A percentile compares a stretch with the other conserved stretches of the same genome.
These are phyloP conservation scores for Zaprionus ghesquierei DNA, from an alignment of 1,140 invertebrate species.

Conservation along the genomic window DNA sequence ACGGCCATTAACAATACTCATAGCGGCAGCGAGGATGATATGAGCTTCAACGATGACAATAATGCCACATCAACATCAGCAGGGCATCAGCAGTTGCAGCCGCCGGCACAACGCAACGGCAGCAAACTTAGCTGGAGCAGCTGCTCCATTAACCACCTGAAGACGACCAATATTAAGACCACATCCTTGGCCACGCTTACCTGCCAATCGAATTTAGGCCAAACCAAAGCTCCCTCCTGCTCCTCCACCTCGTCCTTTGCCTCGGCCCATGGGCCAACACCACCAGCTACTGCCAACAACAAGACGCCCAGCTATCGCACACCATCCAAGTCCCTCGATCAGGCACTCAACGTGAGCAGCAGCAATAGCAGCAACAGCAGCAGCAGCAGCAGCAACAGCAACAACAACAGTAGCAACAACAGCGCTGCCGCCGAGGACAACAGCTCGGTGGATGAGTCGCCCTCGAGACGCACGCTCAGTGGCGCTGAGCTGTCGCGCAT, in stretches of 20 bases:
- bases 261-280: not conserved
- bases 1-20: slow-evolving; percentile 79
- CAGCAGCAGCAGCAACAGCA: no score
- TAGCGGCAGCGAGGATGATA: slow-evolving; percentile 69
- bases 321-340: slow-evolving; percentile 67
- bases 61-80: slow-evolving; percentile 50
- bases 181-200: slow-evolving; percentile 76
- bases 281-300: slow-evolving; percentile 37
- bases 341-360: slow-evolving; percentile 43
- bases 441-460: slow-evolving; percentile 74
- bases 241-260: not conserved
- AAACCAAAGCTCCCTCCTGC: slow-evolving; percentile 42
- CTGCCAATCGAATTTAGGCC: slow-evolving; percentile 79
- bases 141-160: slow-evolving; percentile 75
- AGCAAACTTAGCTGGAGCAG: slow-evolving; percentile 67
- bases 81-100: slow-evolving; percentile 39
- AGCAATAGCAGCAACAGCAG: slow-evolving; percentile 29
- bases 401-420: slow-evolving; percentile 35
- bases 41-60: slow-evolving; percentile 82
- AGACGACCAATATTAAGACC: slow-evolving; percentile 82
- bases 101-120: slow-evolving; percentile 20
- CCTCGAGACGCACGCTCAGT: slow-evolving; percentile 64
- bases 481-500: slow-evolving; percentile 73
- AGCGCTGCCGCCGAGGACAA: slow-evolving; percentile 43
- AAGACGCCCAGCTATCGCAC: slow-evolving; percentile 60